Conservation (phyloP, 2,888 invertebrate species). For the Conomelus anceps region DNA sequence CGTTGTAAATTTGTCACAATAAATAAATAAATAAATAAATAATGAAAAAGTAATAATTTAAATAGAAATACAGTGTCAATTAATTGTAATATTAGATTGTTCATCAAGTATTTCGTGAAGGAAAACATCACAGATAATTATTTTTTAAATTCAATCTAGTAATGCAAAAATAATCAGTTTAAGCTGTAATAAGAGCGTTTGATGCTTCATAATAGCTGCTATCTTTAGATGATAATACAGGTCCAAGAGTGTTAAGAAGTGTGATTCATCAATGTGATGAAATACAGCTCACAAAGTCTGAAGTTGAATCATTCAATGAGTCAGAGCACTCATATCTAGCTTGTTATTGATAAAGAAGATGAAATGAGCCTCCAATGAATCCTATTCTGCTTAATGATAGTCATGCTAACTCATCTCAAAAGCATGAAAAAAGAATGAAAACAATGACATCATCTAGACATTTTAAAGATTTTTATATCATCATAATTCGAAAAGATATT, state of each 20-base stretch:
- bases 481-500: too few species aligned
- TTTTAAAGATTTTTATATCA: not conserved
- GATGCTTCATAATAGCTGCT: not conserved
- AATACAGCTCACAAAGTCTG: not conserved
- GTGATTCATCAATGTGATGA: not conserved
- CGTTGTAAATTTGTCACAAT: too few species aligned
- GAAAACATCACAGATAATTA: too few species aligned
- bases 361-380: not conserved
- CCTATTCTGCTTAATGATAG: not conserved
- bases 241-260: not conserved
- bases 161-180: too few species aligned
- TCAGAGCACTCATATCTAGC: not conserved
- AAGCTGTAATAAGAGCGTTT: too few species aligned
- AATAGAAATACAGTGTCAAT: too few species aligned
- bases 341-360: not conserved
- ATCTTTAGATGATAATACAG: not conserved
- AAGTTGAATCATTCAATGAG: not conserved
- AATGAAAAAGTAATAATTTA: too few species aligned
- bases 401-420: too few species aligned
- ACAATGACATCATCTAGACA: not conserved
- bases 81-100: too few species aligned
- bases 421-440: not conserved
- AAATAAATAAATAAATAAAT: too few species aligned
- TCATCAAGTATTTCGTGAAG: too few species aligned
- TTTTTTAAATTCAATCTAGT: too few species aligned